These are phyloP conservation scores for Trematocara variabile DNA, from an alignment of 2,113 vertebrate species.

Conservation along the genomic window DNA sequence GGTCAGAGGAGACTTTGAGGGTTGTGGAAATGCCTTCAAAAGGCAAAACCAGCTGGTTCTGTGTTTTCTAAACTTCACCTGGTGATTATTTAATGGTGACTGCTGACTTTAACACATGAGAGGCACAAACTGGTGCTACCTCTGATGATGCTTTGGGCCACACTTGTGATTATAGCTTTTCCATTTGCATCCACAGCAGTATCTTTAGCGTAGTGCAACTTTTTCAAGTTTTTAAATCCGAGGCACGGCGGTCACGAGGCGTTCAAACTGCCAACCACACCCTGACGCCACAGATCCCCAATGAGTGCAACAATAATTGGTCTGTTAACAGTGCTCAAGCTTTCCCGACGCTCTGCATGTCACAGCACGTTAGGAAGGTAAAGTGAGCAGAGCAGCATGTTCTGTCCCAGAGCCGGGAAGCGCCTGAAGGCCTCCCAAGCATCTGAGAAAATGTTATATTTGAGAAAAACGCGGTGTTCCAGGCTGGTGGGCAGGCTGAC, in stretches of 20 bases:
- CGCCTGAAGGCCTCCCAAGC: conserved; percentile 87
- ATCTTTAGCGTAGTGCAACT: conserved; percentile 10
- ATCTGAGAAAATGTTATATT: conserved; percentile 88
- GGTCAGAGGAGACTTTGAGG: neutral
- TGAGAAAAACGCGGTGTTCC: conserved; percentile 89
- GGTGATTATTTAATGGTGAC: neutral
- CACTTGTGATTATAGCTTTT: neutral
- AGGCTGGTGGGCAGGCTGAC: conserved; percentile 83
- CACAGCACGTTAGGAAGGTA: conserved; percentile 81
- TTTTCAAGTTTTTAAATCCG: neutral
- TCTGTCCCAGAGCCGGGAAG: conserved; percentile 88
- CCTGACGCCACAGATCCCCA: neutral
- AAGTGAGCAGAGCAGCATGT: conserved; percentile 90
- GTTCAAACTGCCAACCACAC: neutral
- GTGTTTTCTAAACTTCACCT: neutral
- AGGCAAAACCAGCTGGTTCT: neutral
- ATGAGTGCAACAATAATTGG: neutral
- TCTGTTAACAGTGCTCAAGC: neutral
- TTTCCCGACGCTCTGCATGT: neutral
- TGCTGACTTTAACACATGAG: neutral
- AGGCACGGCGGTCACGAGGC: conserved; percentile 31
- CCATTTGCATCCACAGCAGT: conserved; percentile 21
- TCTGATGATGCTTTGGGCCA: neutral
- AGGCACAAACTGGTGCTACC: neutral
- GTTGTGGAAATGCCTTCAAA: neutral